Percentiles rank a stretch among this genome's conserved stretches.
Conservation (phyloP, 2,797 vertebrate genomes). For the Tapirus indicus region DNA sequence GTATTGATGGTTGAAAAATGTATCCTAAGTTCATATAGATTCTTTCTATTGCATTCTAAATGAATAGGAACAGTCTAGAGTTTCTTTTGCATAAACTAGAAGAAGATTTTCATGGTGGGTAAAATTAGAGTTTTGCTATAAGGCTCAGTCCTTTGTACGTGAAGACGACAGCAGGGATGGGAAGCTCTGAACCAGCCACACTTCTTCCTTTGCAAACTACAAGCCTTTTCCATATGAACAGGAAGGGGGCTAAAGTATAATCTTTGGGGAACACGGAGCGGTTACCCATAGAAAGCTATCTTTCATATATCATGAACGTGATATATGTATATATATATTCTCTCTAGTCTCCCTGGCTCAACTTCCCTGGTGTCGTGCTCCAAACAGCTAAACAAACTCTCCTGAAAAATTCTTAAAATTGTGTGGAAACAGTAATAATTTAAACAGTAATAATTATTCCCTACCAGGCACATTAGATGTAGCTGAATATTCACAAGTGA, state of each 20-base stretch:
- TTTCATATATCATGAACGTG: background rate
- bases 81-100: background rate
- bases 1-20: background rate
- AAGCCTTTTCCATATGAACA: background rate
- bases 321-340: background rate
- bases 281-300: background rate
- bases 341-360: background rate
- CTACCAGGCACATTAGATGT: background rate
- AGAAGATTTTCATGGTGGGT: background rate
- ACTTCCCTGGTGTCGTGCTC: background rate
- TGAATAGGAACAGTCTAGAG: background rate
- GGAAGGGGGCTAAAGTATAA: background rate
- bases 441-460: background rate
- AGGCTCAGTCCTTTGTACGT: background rate
- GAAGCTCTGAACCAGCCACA: background rate
- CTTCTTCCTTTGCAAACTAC: background rate
- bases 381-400: background rate
- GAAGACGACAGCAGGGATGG: background rate
- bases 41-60: background rate
- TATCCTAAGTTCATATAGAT: background rate
- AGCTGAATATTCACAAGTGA: background rate
- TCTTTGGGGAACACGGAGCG: background rate
- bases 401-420: background rate
- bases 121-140: conserved; percentile 2
- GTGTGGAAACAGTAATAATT: background rate